Evolutionary conservation across 2,888 invertebrate species (phyloP), one percentile per base, ranked within the genome.

Genomic region (Ashinkailepas kermadecensis): DNA sequence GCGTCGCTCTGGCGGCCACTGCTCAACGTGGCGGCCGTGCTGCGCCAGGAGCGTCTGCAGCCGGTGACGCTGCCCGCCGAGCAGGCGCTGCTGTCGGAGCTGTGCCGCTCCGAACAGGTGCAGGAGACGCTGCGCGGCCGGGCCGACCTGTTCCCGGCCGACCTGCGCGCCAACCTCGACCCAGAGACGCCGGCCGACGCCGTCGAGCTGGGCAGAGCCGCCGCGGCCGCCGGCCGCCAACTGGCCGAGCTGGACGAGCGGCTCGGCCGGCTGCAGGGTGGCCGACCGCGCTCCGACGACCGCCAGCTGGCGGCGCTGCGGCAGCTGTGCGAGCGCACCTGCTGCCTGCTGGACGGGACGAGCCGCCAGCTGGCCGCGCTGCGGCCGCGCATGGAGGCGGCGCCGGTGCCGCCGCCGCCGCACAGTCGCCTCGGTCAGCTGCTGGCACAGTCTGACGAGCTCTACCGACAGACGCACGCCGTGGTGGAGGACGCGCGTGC

Each of bases 271-370:
- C 54, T 74, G 21, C 74, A 74, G 74, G 74, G 21, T 4, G 74
- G 54, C 74, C 74, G 74, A 54, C 74, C 74, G 74, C 54, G 74
- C 74, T 54, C 74, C 74, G 74, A 74, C 74, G 74, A 74, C 74
- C 74, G 56, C 0, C 74, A 74, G 56, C 74, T 74, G 56, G 74
- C 74, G 54, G 56, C 74, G 56, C 74, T 74, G 74, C 54, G 74
- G 23, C 54, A 74, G 54, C 74, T 74, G 21, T 74, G 74, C 21
- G 74, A 56, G 18, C 74, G 74, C 74, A 74, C 74, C 56, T 74
- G 74, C 74, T 56, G 74, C 54, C 74, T 74, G 54, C 74, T 74
- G 74, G 13, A 18, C 18, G 56, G 56, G 21, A 74, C 74, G 54
- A 54, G 74, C 8, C 56, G 54, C 10, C 74, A 21, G 74, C 74